phyloP scores from a whole-genome alignment of 2,113 vertebrate genomes.

The Pogonocichla stellata region DNA sequence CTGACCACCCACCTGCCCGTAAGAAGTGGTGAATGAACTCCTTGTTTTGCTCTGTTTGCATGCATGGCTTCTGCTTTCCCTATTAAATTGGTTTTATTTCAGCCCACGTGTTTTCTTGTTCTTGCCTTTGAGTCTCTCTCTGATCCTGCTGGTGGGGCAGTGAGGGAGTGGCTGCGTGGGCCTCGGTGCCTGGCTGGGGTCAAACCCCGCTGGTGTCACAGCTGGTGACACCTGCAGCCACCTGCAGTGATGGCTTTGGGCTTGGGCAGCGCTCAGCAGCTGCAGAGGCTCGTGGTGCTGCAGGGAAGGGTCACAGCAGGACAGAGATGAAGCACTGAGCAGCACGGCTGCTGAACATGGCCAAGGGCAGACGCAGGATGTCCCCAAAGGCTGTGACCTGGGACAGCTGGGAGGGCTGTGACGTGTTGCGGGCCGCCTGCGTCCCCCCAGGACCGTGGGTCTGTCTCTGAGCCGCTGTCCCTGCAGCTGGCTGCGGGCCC shows the following conservation, averaged over 20 bases:
- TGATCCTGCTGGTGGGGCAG: neutral
- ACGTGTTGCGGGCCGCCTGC: accelerated
- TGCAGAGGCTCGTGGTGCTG: neutral
- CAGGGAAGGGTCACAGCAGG: accelerated
- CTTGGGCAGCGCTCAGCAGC: neutral
- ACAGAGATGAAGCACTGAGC: neutral
- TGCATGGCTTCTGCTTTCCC: neutral
- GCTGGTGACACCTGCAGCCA: neutral
- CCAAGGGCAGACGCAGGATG: accelerated
- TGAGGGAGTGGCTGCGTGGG: neutral
- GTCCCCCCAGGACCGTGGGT: neutral
- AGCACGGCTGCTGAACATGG: accelerated
- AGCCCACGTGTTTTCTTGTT: neutral
- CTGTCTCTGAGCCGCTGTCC: neutral
- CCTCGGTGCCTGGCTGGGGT: neutral
- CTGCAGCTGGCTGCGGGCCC: neutral
- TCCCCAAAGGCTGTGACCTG: neutral
- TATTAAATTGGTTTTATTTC: neutral
- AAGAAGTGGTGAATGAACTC: neutral
- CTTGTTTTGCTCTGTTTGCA: neutral
- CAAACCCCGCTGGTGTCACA: neutral
- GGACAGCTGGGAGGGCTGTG: neutral
- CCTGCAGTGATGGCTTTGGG: neutral
- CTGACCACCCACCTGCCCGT: neutral
- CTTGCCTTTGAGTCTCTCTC: neutral